Evolutionary conservation across 2,797 vertebrate genomes (phyloP).

Genomic region (Muraenolepis orangiensis): DNA sequence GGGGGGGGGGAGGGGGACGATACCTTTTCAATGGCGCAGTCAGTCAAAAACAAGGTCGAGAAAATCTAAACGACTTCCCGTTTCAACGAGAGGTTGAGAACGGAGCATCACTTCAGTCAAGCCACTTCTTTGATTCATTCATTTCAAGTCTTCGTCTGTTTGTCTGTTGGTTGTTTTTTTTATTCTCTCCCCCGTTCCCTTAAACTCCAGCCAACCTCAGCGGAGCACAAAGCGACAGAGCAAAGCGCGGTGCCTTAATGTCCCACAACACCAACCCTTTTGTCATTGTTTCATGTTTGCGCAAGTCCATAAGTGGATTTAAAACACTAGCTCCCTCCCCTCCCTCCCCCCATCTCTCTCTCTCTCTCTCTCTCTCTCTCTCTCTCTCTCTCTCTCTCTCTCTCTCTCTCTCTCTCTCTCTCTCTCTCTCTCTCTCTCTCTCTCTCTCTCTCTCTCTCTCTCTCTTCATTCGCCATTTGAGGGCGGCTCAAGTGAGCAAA

Average conservation of each 20-base stretch:
- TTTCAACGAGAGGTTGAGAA: neutral
- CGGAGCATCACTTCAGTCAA: neutral
- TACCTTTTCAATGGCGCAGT: neutral
- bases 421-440: conserved; percentile 8
- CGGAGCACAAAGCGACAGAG: conserved; percentile 13
- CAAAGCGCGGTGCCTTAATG: conserved; percentile 12
- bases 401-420: conserved; percentile 16
- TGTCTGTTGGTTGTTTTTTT: neutral
- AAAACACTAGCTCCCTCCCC: conserved; percentile 22
- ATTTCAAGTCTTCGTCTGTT: neutral
- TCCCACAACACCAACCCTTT: conserved; percentile 27
- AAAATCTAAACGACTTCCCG: neutral
- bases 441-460: conserved; percentile 20
- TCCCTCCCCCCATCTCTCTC: conserved; percentile 19
- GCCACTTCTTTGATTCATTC: neutral
- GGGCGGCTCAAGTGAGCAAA: conserved; percentile 39
- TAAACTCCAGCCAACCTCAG: conserved; percentile 4
- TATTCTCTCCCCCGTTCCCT: no score
- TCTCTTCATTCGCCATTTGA: conserved; percentile 33
- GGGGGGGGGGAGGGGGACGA: neutral
- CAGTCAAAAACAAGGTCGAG: neutral
- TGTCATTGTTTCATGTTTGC: conserved; percentile 43
- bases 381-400: conserved; percentile 26
- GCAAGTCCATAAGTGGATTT: conserved; percentile 35
- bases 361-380: neutral